Conservation (phyloP, 2,113 vertebrate genomes). For the Oryzias melastigma region DNA sequence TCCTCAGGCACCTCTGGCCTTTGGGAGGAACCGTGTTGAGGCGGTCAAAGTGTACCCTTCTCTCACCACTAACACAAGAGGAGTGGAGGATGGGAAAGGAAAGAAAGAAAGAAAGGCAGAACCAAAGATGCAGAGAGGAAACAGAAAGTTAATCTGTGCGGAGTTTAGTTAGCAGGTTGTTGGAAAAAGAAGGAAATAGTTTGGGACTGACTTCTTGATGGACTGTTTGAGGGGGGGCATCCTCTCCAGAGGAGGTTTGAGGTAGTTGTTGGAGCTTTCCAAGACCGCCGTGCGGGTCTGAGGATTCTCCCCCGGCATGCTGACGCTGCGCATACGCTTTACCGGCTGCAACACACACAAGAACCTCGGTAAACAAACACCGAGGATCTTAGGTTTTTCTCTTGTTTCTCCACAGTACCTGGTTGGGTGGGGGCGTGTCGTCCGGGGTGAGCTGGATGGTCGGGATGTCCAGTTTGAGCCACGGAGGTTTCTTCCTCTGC, state of each 20-base stretch:
- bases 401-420: constrained; percentile 68
- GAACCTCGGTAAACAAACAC: not conserved
- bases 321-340: constrained; percentile 83
- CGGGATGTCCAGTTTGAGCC: constrained; percentile 90
- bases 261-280: constrained; percentile 68
- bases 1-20: constrained; percentile 80
- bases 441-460: constrained; percentile 69
- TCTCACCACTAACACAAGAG: constrained; percentile 66
- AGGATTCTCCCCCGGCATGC: constrained; percentile 86
- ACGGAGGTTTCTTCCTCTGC: constrained; percentile 92
- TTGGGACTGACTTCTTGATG: constrained; percentile 85
- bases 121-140: constrained; percentile 14
- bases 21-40: constrained; percentile 89
- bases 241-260: constrained; percentile 80
- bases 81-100: constrained; percentile 10
- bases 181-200: too few relatives aligned
- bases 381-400: not conserved
- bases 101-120: constrained; percentile 23
- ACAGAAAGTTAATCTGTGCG: constrained; percentile 27
- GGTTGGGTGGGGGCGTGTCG: constrained; percentile 69
- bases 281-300: constrained; percentile 67
- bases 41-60: constrained; percentile 88
- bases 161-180: not conserved
- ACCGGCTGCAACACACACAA: constrained; percentile 49
- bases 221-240: constrained; percentile 91